A percentile compares a stretch with the other conserved stretches of the same genome.
phyloP scores from a whole-genome alignment of 2,113 vertebrate genomes.

The Galbula dea region DNA sequence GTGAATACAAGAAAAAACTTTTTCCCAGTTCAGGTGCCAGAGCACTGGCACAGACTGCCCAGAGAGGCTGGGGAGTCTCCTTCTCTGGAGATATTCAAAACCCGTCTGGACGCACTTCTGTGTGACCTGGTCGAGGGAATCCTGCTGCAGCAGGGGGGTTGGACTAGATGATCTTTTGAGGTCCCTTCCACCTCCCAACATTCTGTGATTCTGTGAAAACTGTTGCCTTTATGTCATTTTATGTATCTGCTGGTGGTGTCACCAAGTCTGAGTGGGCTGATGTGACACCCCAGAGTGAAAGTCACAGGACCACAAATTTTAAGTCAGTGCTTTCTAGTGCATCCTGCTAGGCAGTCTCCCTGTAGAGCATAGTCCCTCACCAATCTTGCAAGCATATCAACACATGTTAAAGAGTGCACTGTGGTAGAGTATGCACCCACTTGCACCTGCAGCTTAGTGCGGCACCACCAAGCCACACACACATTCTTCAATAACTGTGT shows the following conservation, averaged over 20 bases:
- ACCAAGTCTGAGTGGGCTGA: not conserved
- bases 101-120: too few species aligned
- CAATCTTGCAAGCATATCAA: not conserved
- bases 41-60: too few species aligned
- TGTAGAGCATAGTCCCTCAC: not conserved
- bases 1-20: too few species aligned
- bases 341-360: not conserved
- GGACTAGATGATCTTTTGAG: too few species aligned
- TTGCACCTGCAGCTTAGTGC: not conserved
- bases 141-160: too few species aligned
- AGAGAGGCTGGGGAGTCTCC: too few species aligned
- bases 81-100: too few species aligned
- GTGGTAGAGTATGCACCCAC: accelerated
- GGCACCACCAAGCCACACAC: not conserved
- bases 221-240: not conserved
- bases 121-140: too few species aligned
- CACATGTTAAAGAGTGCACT: not conserved
- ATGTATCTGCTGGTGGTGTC: not conserved
- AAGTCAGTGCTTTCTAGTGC: not conserved
- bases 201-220: too few species aligned
- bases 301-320: not conserved
- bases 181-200: too few species aligned
- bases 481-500: not conserved
- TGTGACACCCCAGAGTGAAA: not conserved
- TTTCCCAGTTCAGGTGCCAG: too few species aligned